Conservation (phyloP, 1,140 invertebrate genomes). For the Hyles vespertilio region DNA sequence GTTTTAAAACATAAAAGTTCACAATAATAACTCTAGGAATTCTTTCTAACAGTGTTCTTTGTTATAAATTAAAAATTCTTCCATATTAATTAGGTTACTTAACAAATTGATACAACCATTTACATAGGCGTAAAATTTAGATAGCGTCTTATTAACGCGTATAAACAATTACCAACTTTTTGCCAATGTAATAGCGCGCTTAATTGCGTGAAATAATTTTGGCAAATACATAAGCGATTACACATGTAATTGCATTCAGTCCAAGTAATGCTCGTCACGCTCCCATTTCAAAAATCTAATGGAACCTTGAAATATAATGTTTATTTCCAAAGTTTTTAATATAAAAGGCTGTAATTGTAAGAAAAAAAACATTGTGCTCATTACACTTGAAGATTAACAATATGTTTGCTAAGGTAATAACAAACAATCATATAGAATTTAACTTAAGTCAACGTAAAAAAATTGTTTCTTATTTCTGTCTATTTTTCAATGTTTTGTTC, state of each 20-base stretch:
- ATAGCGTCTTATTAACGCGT: conserved; percentile 9
- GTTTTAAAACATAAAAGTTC: no score
- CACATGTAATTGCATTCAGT: conserved; percentile 14
- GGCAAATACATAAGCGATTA: conserved; percentile 11
- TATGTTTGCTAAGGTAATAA: conserved; percentile 31
- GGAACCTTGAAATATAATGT: conserved; percentile 25
- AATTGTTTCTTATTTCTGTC: not conserved
- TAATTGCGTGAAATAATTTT: not conserved
- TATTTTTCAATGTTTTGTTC: conserved; percentile 4
- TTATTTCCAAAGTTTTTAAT: conserved; percentile 27
- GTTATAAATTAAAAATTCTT: no score
- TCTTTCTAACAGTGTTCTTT: no score
- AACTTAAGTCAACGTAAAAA: not conserved
- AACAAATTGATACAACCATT: conserved; percentile 5
- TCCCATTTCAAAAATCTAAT: conserved; percentile 28
- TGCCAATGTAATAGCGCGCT: not conserved
- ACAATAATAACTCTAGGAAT: no score
- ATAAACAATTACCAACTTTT: not conserved
- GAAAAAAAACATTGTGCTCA: conserved; percentile 23
- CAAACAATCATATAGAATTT: not conserved
- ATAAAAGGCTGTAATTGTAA: conserved; percentile 30
- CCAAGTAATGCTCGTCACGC: conserved; percentile 29
- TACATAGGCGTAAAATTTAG: conserved; percentile 1
- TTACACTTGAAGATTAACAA: conserved; percentile 25
- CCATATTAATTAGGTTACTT: not conserved